A percentile compares a stretch with the other conserved stretches of the same genome.
These are phyloP conservation scores for Sceloporus tristichus DNA, from an alignment of 2,113 vertebrate species.

Conservation along the genomic window DNA sequence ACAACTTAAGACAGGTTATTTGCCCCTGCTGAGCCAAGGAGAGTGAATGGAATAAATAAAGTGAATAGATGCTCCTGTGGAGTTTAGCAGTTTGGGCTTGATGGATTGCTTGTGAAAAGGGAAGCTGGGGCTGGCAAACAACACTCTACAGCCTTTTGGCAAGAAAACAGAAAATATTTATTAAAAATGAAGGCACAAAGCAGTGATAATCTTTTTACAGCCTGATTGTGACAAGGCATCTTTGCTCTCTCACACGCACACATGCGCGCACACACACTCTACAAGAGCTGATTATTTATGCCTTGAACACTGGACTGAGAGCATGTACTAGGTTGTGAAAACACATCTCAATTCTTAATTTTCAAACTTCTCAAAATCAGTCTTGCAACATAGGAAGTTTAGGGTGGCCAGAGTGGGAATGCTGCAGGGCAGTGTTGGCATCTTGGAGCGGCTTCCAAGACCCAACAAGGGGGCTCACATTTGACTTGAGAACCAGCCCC, in stretches of 20 bases:
- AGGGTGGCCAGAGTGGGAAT: neutral
- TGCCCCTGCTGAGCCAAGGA: conserved; percentile 45
- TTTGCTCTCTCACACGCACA: conserved; percentile 15
- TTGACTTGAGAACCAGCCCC: too few relatives aligned
- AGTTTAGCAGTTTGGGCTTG: conserved; percentile 53
- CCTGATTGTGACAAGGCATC: conserved; percentile 70
- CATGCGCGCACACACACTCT: conserved; percentile 8
- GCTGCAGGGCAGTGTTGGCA: neutral
- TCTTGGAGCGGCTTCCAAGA: too few relatives aligned
- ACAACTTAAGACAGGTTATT: conserved; percentile 33
- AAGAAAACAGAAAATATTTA: conserved; percentile 60
- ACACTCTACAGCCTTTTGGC: conserved; percentile 61
- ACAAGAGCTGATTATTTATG: conserved; percentile 72
- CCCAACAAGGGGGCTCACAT: too few relatives aligned
- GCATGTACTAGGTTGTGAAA: conserved; percentile 63
- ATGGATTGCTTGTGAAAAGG: conserved; percentile 62
- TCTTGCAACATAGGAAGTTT: neutral
- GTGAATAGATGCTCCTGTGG: conserved; percentile 43
- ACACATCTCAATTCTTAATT: conserved; percentile 48
- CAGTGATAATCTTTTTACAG: conserved; percentile 71
- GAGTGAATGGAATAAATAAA: conserved; percentile 47
- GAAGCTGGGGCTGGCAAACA: conserved; percentile 59
- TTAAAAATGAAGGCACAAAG: conserved; percentile 69
- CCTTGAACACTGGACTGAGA: conserved; percentile 36
- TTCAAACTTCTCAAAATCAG: neutral